These are phyloP conservation scores for Drosophila nr. perissopoda DNA, from an alignment of 2,888 invertebrate species.

Conservation along the genomic window DNA sequence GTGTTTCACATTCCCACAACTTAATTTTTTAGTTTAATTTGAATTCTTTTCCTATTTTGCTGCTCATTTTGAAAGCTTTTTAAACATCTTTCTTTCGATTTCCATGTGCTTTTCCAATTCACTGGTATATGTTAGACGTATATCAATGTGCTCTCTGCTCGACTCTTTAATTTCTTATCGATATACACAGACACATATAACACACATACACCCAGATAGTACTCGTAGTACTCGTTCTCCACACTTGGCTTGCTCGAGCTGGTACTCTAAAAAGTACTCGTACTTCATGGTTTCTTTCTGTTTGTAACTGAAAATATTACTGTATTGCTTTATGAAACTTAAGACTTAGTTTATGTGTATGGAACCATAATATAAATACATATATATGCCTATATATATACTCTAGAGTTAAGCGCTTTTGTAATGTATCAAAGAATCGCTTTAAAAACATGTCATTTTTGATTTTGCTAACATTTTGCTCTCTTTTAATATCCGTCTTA, in stretches of 20 bases:
- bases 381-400: constrained; percentile 41
- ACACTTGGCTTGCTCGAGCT: constrained; percentile 48
- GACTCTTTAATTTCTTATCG: constrained; percentile 29
- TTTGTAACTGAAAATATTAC: constrained; percentile 54
- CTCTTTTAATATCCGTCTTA: constrained; percentile 28
- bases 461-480: constrained; percentile 48
- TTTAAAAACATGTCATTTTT: constrained; percentile 31
- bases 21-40: constrained; percentile 2
- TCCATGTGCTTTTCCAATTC: constrained; percentile 31
- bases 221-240: constrained; percentile 29
- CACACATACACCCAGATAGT: constrained; percentile 16
- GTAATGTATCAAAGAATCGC: constrained; percentile 67
- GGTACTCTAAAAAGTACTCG: constrained; percentile 24
- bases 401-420: constrained; percentile 67
- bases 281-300: constrained; percentile 38
- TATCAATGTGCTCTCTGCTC: constrained; percentile 56
- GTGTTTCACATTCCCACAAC: constrained; percentile 1
- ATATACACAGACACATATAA: constrained; percentile 32
- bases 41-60: constrained; percentile 1
- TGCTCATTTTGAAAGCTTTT: constrained; percentile 28
- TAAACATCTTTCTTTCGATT: constrained; percentile 2
- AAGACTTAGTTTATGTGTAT: constrained; percentile 53
- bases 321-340: constrained; percentile 56
- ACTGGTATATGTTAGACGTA: constrained; percentile 41
- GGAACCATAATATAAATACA: constrained; percentile 35